Base-by-base conservation (phyloP, 2,113 vertebrate species). In the Sminthopsis crassicaudata region DNA sequence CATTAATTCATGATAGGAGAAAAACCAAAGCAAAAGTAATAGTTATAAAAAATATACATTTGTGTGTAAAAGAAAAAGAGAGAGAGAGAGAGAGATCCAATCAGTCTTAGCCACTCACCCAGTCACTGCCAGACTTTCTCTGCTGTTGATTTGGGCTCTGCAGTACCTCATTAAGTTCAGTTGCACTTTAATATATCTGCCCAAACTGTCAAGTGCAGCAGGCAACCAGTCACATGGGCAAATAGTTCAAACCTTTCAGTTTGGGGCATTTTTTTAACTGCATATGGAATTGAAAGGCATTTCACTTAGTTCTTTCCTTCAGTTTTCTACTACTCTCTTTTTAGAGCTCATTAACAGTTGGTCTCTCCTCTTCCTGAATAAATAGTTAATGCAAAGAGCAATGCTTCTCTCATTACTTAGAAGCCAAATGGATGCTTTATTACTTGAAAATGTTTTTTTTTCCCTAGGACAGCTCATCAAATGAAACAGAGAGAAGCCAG, bases 321-420 rank as follows among this genome's bases (percentile, higher is more conserved):
- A 92, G 60, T 97, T 96, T 96, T 95, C 2, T 93, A 94, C 96
- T 95, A 95, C 92, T 91, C 91, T 97, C 96, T 97, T 52, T 97
- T 96, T 91, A 97, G 94, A 95, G 96, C 97, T 98, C 97, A 98
- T 97, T 97, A 97, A 97, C 91, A 98, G 94, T 93, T 97, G 97
- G 96, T 97, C 54, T n/a, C 51, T 91, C 96, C 96, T 98, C 97
- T 98, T 98, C 97, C 97, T 98, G 97, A 98, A 98, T 98, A 98
- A 98, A 98, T 96, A 97, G 94, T 98, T 98, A 98, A 98, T 98
- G 98, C 96, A 98, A 98, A 98, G 94, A 98, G 97, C 97, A 98
- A 96, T 95, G 96, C 95, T 97, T 96, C 95, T 93, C 95, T 98
- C 98, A 96, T 98, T 97, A 98, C 96, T 97, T 94, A 97, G 52